These are phyloP conservation scores for Reticulitermes lucifugus DNA, from an alignment of 2,888 invertebrate species.

Conservation along the genomic window DNA sequence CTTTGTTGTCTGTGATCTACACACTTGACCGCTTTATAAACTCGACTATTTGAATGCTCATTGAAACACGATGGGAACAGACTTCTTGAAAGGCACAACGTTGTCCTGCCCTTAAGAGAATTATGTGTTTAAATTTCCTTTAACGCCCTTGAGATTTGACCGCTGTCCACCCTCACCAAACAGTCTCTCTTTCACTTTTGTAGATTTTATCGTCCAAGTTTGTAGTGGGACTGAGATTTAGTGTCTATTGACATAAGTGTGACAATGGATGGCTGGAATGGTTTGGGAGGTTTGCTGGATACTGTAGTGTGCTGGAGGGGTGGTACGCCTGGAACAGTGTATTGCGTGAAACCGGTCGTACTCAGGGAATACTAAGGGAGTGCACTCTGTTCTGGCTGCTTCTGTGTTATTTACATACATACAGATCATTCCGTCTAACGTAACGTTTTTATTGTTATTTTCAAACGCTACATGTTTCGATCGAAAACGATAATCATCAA, in stretches of 20 bases:
- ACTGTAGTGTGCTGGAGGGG: neutral
- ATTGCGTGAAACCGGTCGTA: too few relatives aligned
- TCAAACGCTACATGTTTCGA: too few relatives aligned
- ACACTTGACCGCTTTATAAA: neutral
- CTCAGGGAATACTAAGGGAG: too few relatives aligned
- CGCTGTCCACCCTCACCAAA: slow-evolving; percentile 8
- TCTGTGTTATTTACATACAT: too few relatives aligned
- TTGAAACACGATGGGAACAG: neutral
- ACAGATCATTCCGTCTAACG: too few relatives aligned
- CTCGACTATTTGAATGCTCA: neutral
- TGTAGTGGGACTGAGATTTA: neutral
- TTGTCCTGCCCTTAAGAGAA: neutral
- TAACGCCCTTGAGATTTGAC: neutral
- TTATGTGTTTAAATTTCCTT: neutral
- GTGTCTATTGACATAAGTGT: neutral
- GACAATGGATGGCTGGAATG: neutral
- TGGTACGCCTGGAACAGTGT: neutral
- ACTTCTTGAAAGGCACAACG: neutral
- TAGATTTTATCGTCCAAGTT: neutral
- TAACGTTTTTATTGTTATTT: too few relatives aligned
- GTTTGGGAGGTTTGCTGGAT: neutral
- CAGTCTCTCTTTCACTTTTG: neutral
- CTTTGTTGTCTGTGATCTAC: neutral
- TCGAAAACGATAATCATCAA: too few relatives aligned
- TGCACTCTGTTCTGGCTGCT: too few relatives aligned